These are phyloP conservation scores for Empis stercorea DNA, from an alignment of 2,888 invertebrate species.

Conservation along the genomic window DNA sequence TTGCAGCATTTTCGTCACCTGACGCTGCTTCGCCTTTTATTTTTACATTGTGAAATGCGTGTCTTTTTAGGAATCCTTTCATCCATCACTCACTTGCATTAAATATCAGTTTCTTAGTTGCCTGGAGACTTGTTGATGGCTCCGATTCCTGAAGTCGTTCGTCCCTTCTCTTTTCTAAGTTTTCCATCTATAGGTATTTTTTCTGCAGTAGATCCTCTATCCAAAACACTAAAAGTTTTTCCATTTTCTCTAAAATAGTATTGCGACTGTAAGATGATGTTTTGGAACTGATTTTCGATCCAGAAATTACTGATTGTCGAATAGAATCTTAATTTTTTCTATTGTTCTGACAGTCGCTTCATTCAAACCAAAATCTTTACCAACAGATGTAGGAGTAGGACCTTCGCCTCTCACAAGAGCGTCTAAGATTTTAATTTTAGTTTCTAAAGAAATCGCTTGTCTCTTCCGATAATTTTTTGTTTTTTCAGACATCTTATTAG, in stretches of 20 bases:
- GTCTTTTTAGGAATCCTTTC: conserved; percentile 6
- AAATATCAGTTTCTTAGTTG: conserved; percentile 6
- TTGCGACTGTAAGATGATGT: conserved; percentile 7
- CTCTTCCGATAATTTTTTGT: conserved; percentile 1
- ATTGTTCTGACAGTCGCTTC: conserved; percentile 14
- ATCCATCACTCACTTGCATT: conserved; percentile 5
- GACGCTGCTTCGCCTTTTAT: conserved; percentile 7
- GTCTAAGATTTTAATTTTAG: conserved; percentile 1
- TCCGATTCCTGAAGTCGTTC: conserved; percentile 5
- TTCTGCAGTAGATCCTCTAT: conserved; percentile 4
- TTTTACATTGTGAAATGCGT: conserved; percentile 6
- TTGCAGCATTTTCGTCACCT: conserved; percentile 8
- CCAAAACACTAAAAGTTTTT: conserved; percentile 3
- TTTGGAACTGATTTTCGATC: conserved; percentile 6
- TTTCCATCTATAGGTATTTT: conserved; percentile 5
- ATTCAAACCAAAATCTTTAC: conserved; percentile 11
- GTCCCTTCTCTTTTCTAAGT: conserved; percentile 6
- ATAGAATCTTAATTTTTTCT: conserved; percentile 7
- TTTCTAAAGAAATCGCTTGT: conserved; percentile 5
- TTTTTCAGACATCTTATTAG: conserved; percentile 2
- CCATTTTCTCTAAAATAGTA: conserved; percentile 4
- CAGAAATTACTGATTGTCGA: conserved; percentile 6
- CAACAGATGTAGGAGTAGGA: conserved; percentile 14
- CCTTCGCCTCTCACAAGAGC: conserved; percentile 6
- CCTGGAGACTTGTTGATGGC: conserved; percentile 8